Conservation (phyloP, 2,113 vertebrate species). For the Plecotus auritus region DNA sequence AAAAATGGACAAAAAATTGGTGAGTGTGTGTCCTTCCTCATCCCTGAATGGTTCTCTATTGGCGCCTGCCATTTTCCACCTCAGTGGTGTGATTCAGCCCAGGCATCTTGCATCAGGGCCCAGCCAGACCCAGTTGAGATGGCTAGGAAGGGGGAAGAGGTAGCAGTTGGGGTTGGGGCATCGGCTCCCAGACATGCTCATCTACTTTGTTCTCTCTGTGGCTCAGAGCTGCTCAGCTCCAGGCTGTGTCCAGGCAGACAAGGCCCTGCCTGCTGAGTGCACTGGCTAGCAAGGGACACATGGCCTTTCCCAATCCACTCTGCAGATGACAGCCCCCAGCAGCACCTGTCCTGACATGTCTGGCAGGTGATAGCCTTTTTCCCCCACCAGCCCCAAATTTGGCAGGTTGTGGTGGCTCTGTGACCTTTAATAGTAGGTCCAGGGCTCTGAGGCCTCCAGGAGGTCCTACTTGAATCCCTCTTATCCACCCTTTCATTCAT, state of each 20-base stretch:
- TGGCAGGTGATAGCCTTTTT: not conserved
- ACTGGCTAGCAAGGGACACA: not conserved
- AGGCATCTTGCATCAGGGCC: not conserved
- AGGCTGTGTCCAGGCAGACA: not conserved
- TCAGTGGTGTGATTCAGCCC: not conserved
- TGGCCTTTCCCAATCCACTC: accelerated
- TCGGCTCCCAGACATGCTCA: accelerated
- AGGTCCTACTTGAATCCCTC: accelerated
- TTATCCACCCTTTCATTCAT: not conserved
- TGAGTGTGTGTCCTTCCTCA: conserved; percentile 75
- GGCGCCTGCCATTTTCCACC: accelerated
- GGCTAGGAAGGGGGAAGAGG: accelerated
- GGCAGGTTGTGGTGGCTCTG: not conserved
- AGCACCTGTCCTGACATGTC: not conserved
- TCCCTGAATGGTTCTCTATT: accelerated
- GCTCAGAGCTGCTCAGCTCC: not conserved
- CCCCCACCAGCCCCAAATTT: not conserved
- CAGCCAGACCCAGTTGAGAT: not conserved
- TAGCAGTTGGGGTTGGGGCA: not conserved
- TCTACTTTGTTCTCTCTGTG: not conserved
- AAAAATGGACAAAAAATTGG: conserved; percentile 99
- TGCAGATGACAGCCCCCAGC: not conserved
- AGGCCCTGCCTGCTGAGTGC: not conserved
- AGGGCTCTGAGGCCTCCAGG: not conserved
- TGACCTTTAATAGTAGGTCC: not conserved